These are phyloP conservation scores for Charina bottae DNA, from an alignment of 2,113 vertebrate species.

Conservation along the genomic window DNA sequence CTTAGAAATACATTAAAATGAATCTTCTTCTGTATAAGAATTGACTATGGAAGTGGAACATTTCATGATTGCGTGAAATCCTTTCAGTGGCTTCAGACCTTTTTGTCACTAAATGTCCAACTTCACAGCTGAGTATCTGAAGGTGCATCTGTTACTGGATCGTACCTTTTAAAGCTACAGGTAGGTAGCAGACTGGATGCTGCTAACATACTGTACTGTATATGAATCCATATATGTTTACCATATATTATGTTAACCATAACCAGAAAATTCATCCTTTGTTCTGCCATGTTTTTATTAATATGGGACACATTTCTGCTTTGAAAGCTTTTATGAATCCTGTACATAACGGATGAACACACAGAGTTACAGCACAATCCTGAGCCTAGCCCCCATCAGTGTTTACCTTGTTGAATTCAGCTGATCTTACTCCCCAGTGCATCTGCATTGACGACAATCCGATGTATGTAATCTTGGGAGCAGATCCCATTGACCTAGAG, in stretches of 20 bases:
- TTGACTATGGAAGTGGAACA: background rate
- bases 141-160: background rate
- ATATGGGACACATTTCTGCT: background rate
- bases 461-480: background rate
- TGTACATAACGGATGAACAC: background rate
- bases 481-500: no score
- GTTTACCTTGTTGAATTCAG: background rate
- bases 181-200: background rate
- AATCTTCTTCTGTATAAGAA: background rate
- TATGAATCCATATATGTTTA: no score
- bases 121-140: background rate
- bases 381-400: background rate
- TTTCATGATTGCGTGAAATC: background rate
- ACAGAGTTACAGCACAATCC: slow-evolving; percentile 29
- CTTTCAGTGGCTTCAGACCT: background rate
- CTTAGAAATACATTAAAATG: slow-evolving; percentile 17
- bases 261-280: background rate
- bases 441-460: background rate
- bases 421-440: background rate
- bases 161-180: background rate
- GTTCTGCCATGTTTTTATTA: background rate
- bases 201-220: no score
- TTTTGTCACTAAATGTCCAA: background rate
- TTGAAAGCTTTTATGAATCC: background rate
- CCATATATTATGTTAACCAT: no score